Evolutionary conservation across 2,797 vertebrate genomes (phyloP).

Genomic region (Aplochiton taeniatus): DNA sequence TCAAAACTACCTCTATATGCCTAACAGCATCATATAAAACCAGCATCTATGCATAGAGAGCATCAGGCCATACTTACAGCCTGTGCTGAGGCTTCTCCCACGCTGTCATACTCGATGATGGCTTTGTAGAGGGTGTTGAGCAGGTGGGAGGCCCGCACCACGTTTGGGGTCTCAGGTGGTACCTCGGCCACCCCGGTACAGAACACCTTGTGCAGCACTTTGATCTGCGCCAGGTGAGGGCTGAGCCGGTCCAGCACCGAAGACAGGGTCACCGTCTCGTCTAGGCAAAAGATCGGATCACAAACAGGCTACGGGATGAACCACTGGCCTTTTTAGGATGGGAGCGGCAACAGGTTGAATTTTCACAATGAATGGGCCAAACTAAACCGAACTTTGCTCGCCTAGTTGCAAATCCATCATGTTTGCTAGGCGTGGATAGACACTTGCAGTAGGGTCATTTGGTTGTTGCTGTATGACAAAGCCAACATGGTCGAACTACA

Average conservation of each 20-base stretch:
- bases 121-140: conserved; percentile 98
- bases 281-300: conserved; percentile 58
- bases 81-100: conserved; percentile 93
- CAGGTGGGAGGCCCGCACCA: conserved; percentile 93
- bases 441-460: not conserved
- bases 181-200: conserved; percentile 96
- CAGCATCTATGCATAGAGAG: not conserved
- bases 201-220: conserved; percentile 92
- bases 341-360: not conserved
- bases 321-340: too few species aligned
- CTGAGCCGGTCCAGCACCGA: conserved; percentile 86
- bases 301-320: too few species aligned
- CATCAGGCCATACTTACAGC: conserved; percentile 72
- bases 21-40: too few species aligned
- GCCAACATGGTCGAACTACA: not conserved
- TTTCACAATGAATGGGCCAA: too few species aligned
- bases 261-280: conserved; percentile 89
- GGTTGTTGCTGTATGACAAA: not conserved
- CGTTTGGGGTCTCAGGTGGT: conserved; percentile 90
- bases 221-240: conserved; percentile 91
- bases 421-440: too few species aligned
- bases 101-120: conserved; percentile 93
- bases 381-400: too few species aligned
- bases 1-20: too few species aligned
- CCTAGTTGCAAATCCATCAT: too few species aligned